Percentiles rank a stretch among this genome's conserved stretches.
These are phyloP conservation scores for Corythornis madagascariensis DNA, from an alignment of 2,113 vertebrate genomes.

Conservation along the genomic window DNA sequence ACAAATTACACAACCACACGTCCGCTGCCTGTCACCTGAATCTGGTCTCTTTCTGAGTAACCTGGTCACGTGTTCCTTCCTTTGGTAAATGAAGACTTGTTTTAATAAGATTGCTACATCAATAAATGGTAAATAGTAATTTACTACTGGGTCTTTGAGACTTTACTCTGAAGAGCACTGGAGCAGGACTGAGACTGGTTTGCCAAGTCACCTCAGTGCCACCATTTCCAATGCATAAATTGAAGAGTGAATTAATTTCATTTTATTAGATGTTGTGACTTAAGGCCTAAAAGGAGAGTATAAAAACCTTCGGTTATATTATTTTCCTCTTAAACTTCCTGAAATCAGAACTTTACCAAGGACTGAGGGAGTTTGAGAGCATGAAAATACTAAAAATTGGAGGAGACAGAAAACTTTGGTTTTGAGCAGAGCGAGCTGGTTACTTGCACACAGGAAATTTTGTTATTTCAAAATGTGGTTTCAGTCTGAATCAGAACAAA, in stretches of 20 bases:
- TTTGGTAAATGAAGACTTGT: not conserved
- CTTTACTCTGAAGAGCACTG: not conserved
- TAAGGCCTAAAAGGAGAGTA: not conserved
- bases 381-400: not conserved
- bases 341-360: not conserved
- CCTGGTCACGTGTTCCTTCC: not conserved
- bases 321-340: not conserved
- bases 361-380: not conserved
- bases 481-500: constrained; percentile 49
- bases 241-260: not conserved
- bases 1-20: not conserved
- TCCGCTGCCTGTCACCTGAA: not conserved
- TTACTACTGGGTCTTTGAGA: not conserved
- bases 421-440: not conserved
- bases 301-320: not conserved
- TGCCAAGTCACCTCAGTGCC: not conserved
- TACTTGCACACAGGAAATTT: not conserved
- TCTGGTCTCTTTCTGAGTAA: not conserved
- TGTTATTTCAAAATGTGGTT: constrained; percentile 10
- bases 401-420: not conserved
- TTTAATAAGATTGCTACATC: not conserved
- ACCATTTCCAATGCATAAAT: not conserved
- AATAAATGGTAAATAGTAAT: not conserved
- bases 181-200: not conserved
- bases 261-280: not conserved